Evolutionary conservation across 2,113 vertebrate genomes (phyloP).

Genomic region (Limanda limanda): DNA sequence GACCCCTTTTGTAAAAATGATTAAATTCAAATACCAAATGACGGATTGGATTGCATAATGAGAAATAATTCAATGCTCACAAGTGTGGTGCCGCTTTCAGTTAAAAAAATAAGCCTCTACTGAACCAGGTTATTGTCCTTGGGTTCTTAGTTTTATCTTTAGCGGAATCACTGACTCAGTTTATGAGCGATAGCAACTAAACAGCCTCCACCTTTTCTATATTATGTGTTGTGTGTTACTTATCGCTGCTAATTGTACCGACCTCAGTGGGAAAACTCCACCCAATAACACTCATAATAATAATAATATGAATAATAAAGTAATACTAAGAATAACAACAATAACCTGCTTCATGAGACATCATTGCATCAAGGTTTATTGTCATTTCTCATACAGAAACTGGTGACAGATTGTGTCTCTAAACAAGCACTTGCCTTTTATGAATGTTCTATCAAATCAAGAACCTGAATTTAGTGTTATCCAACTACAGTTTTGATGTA

Average conservation of each 20-base stretch:
- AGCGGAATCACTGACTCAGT: neutral
- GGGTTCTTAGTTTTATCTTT: neutral
- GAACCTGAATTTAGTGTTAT: too few species aligned
- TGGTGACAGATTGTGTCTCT: neutral
- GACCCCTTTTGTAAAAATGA: neutral
- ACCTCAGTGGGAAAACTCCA: neutral
- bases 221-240: neutral
- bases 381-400: neutral
- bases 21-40: neutral
- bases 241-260: neutral
- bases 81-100: neutral
- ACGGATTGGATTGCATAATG: neutral
- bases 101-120: neutral
- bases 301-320: neutral
- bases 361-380: neutral
- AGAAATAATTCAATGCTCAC: neutral
- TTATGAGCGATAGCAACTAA: neutral
- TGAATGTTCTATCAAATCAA: neutral
- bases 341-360: neutral
- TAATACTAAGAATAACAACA: neutral
- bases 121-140: neutral
- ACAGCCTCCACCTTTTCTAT: neutral
- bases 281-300: neutral
- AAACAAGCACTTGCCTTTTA: neutral
- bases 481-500: too few species aligned